phyloP scores from a whole-genome alignment of 2,888 invertebrate genomes.

The Cheilosia pagana region DNA sequence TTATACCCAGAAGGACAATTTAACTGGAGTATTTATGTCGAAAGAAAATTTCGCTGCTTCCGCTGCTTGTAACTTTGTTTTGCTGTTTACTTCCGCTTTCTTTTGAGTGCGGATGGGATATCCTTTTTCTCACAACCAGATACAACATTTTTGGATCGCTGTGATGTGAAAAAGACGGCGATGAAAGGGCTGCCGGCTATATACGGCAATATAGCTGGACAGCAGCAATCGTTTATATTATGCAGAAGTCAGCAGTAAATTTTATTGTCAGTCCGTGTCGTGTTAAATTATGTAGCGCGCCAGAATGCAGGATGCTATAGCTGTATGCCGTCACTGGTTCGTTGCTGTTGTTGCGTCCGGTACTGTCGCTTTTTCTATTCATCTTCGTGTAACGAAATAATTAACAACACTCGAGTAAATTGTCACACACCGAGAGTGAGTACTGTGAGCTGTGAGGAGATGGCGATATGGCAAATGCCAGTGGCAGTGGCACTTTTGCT shows the following conservation, averaged over 20 bases:
- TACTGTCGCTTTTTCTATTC: slow-evolving; percentile 42
- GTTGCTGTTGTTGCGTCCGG: slow-evolving; percentile 34
- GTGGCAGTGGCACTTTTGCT: slow-evolving; percentile 25
- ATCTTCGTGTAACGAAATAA: slow-evolving; percentile 71
- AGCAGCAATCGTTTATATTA: slow-evolving; percentile 78
- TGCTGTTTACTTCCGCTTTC: slow-evolving; percentile 57
- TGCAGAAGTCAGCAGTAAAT: slow-evolving; percentile 82
- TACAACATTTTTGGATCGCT: slow-evolving; percentile 32
- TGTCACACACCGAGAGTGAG: slow-evolving; percentile 64
- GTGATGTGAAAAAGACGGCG: slow-evolving; percentile 27
- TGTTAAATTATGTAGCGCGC: slow-evolving; percentile 81
- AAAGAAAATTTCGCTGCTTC: slow-evolving; percentile 61
- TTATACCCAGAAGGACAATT: slow-evolving; percentile 82
- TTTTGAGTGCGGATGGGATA: neutral
- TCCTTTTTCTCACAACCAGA: slow-evolving; percentile 14
- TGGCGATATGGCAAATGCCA: neutral
- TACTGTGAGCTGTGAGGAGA: neutral
- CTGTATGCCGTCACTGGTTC: slow-evolving; percentile 6
- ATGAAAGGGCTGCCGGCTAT: slow-evolving; percentile 32
- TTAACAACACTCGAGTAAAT: slow-evolving; percentile 73
- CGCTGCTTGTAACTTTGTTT: slow-evolving; percentile 36
- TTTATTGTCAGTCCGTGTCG: slow-evolving; percentile 83
- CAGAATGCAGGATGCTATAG: slow-evolving; percentile 48
- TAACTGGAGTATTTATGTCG: slow-evolving; percentile 80
- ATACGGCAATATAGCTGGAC: slow-evolving; percentile 33